Percentiles rank a stretch among this genome's conserved stretches.
Conservation (phyloP, 1,140 invertebrate genomes). For the Drosophila murphyi region DNA sequence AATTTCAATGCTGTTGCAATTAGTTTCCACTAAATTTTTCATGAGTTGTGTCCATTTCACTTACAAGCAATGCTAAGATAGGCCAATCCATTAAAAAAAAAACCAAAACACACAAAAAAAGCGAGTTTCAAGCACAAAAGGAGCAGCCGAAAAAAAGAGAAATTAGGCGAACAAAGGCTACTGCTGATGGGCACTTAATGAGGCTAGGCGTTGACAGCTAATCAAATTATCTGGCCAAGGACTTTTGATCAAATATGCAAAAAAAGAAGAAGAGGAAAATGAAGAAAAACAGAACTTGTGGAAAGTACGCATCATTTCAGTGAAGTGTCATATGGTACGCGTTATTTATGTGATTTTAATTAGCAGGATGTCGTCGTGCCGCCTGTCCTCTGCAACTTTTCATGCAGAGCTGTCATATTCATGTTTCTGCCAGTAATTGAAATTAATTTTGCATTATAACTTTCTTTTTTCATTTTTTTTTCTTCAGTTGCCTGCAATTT, state of each 20-base stretch:
- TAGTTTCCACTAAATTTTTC: constrained; percentile 82
- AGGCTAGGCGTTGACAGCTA: constrained; percentile 56
- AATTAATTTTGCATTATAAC: constrained; percentile 78
- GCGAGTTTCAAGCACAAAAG: constrained; percentile 3
- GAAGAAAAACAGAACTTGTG: constrained; percentile 42
- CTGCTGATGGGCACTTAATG: constrained; percentile 65
- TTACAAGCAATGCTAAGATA: constrained; percentile 49
- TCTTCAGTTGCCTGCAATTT: constrained; percentile 51
- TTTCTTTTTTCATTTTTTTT: constrained; percentile 6
- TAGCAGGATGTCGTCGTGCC: constrained; percentile 48
- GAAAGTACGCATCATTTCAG: constrained; percentile 55
- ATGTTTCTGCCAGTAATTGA: constrained; percentile 73
- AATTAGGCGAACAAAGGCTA: constrained; percentile 48
- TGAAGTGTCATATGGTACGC: constrained; percentile 66
- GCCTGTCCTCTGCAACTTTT: constrained; percentile 43
- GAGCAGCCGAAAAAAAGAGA: constrained; percentile 17
- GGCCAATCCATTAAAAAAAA: constrained; percentile 25
- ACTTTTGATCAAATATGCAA: constrained; percentile 73
- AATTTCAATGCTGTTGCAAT: constrained; percentile 82
- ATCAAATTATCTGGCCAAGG: constrained; percentile 73
- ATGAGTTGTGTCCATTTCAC: constrained; percentile 63
- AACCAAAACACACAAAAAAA: constrained; percentile 28
- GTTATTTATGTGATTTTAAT: constrained; percentile 82
- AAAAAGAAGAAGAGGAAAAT: neutral
- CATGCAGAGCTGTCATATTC: constrained; percentile 79